These are phyloP conservation scores for Phasia obesa DNA, from an alignment of 2,888 invertebrate genomes.

Conservation along the genomic window DNA sequence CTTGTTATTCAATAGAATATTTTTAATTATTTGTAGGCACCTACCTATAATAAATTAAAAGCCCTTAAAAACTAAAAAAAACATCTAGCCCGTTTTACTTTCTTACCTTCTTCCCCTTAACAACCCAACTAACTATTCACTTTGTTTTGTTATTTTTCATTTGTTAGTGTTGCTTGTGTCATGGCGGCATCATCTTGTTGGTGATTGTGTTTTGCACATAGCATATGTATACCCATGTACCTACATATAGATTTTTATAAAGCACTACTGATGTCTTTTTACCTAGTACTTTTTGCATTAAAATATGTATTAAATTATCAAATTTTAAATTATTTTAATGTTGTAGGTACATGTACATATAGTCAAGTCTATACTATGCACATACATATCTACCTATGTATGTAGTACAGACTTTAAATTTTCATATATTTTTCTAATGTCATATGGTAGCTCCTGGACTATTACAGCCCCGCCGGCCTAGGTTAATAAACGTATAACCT, in stretches of 20 bases:
- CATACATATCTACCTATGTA: too few relatives aligned
- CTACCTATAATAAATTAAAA: background rate
- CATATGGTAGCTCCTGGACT: background rate
- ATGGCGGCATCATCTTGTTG: constrained; percentile 53
- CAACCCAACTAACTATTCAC: constrained; percentile 4
- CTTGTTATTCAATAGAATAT: too few relatives aligned
- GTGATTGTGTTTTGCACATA: constrained; percentile 20
- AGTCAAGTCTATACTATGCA: too few relatives aligned
- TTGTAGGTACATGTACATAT: too few relatives aligned
- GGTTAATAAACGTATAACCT: background rate
- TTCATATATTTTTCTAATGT: background rate
- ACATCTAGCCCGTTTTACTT: background rate
- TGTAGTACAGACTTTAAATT: too few relatives aligned
- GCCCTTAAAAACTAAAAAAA: background rate
- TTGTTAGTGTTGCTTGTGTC: constrained; percentile 43
- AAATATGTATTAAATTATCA: background rate
- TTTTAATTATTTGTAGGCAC: too few relatives aligned
- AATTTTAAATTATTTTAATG: background rate
- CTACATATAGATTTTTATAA: constrained; percentile 39
- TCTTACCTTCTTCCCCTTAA: constrained; percentile 1
- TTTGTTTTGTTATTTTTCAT: constrained; percentile 25
- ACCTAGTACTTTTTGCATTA: background rate
- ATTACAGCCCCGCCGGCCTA: background rate
- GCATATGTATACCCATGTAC: too few relatives aligned
- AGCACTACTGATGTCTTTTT: constrained; percentile 10